A percentile compares a stretch with the other conserved stretches of the same genome.
Conservation (phyloP, 2,888 invertebrate species). For the Ochropleura plecta region DNA sequence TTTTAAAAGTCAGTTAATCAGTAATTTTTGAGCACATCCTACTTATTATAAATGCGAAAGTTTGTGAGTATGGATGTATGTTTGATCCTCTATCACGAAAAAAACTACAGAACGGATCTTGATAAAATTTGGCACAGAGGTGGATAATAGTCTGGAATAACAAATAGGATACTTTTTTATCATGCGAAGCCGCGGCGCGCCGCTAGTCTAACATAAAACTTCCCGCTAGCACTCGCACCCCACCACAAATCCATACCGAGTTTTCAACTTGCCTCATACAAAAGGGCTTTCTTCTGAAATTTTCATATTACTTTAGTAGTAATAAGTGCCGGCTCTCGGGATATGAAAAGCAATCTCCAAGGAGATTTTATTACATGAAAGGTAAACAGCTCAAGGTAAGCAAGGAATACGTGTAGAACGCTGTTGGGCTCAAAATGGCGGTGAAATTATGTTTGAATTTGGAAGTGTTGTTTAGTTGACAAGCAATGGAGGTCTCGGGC, state of each 20-base stretch:
- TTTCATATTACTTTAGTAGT: slow-evolving; percentile 81
- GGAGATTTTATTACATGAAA: slow-evolving; percentile 64
- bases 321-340: slow-evolving; percentile 70
- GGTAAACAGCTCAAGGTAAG: slow-evolving; percentile 50
- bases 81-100: too few relatives aligned
- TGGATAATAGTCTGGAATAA: too few relatives aligned
- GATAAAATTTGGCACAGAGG: too few relatives aligned
- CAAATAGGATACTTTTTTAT: too few relatives aligned
- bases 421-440: slow-evolving; percentile 7
- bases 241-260: slow-evolving; percentile 62
- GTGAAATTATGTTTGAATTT: slow-evolving; percentile 9
- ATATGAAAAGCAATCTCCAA: slow-evolving; percentile 64
- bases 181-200: too few relatives aligned
- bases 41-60: too few relatives aligned
- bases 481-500: too few relatives aligned
- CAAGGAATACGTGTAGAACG: slow-evolving; percentile 40
- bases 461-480: neutral
- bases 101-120: too few relatives aligned
- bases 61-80: too few relatives aligned
- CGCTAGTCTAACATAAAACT: neutral
- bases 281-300: slow-evolving; percentile 79
- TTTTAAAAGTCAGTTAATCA: neutral
- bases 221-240: slow-evolving; percentile 54
- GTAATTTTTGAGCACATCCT: neutral
- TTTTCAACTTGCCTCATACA: slow-evolving; percentile 77